A percentile compares a stretch with the other conserved stretches of the same genome.
phyloP scores from a whole-genome alignment of 2,113 vertebrate genomes.

The Etheostoma cragini region DNA sequence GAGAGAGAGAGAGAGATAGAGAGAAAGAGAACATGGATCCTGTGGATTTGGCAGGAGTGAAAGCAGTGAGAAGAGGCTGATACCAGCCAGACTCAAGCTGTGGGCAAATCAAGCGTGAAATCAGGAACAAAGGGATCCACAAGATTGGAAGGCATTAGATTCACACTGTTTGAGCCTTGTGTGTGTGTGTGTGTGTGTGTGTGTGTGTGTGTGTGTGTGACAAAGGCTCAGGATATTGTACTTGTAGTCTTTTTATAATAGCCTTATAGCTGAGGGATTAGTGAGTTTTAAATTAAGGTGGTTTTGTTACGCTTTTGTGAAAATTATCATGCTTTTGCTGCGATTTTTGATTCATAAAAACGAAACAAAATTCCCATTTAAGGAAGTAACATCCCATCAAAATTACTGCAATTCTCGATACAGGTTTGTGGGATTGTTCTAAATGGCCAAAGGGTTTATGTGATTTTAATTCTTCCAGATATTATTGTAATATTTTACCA shows the following conservation, averaged over 20 bases:
- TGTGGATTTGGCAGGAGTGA: conserved; percentile 79
- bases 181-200: conserved; percentile 49
- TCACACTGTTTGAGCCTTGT: conserved; percentile 75
- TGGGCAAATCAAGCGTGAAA: conserved; percentile 83
- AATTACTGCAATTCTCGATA: background rate
- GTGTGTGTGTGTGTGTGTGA: conserved; percentile 27
- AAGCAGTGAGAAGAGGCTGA: conserved; percentile 72
- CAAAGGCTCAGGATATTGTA: conserved; percentile 64
- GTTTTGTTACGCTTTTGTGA: conserved; percentile 44
- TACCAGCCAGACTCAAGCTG: conserved; percentile 80
- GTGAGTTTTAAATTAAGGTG: conserved; percentile 64
- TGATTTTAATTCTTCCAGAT: background rate
- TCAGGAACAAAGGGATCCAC: conserved; percentile 84
- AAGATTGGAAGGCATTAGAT: conserved; percentile 81
- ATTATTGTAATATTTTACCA: background rate
- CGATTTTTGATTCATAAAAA: conserved; percentile 36
- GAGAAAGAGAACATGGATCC: conserved; percentile 44
- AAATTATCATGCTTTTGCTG: conserved; percentile 34
- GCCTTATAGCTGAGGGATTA: conserved; percentile 73
- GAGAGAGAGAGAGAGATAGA: background rate
- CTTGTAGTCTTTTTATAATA: conserved; percentile 70
- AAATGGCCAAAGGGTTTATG: background rate
- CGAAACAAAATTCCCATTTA: background rate
- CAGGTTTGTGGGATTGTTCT: background rate
- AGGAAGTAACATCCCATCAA: background rate